A percentile compares a stretch with the other conserved stretches of the same genome.
These are phyloP conservation scores for Phortica variegata DNA, from an alignment of 1,140 invertebrate species.

Conservation along the genomic window DNA sequence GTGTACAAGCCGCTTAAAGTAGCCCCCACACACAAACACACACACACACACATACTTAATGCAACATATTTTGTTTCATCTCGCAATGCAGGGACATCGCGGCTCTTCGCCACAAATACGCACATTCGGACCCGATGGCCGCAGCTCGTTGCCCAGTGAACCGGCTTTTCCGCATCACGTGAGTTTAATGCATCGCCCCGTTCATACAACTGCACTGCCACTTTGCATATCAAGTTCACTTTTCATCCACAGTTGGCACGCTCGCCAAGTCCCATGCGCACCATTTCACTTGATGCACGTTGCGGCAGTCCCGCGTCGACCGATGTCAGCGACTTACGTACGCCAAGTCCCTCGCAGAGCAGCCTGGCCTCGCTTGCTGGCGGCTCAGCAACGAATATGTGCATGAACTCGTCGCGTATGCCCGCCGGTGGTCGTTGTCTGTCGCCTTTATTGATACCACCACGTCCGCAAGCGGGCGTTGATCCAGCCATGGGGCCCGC, in stretches of 20 bases:
- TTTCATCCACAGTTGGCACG: slow-evolving; percentile 53
- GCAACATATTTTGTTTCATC: slow-evolving; percentile 37
- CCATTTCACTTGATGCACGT: slow-evolving; percentile 72
- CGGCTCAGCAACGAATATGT: slow-evolving; percentile 36
- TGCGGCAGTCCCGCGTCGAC: slow-evolving; percentile 61
- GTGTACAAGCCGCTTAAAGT: slow-evolving; percentile 11
- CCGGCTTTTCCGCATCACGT: slow-evolving; percentile 45
- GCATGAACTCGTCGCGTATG: slow-evolving; percentile 52
- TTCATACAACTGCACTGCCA: neutral
- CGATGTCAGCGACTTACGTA: slow-evolving; percentile 49
- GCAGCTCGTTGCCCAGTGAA: slow-evolving; percentile 56
- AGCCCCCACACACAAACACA: neutral
- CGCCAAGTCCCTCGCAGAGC: slow-evolving; percentile 61
- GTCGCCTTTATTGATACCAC: slow-evolving; percentile 72
- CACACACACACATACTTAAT: neutral
- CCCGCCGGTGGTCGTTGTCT: slow-evolving; percentile 61
- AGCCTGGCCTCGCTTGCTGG: slow-evolving; percentile 63
- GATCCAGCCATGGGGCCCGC: slow-evolving; percentile 61
- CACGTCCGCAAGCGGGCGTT: slow-evolving; percentile 37
- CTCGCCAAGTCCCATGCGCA: slow-evolving; percentile 73
- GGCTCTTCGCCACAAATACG: slow-evolving; percentile 77
- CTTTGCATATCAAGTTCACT: neutral
- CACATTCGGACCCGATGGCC: slow-evolving; percentile 73
- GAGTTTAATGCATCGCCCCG: neutral
- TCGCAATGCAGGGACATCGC: slow-evolving; percentile 61